A percentile compares a stretch with the other conserved stretches of the same genome.
phyloP scores from a whole-genome alignment of 2,888 invertebrate genomes.

The Scaeva pyrastri region DNA sequence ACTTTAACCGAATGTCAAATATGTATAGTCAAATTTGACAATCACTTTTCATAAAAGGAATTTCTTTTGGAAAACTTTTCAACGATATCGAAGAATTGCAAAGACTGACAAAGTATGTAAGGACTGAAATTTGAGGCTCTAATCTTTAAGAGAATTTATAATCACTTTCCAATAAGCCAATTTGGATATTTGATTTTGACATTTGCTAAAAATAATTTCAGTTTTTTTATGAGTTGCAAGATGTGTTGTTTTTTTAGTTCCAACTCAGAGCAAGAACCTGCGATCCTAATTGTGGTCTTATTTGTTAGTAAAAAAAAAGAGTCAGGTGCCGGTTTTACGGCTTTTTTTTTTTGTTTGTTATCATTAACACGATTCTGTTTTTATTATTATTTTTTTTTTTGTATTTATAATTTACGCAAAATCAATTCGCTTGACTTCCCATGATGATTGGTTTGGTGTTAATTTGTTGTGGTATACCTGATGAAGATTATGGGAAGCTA shows the following conservation, averaged over 20 bases:
- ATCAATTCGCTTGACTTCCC: constrained; percentile 20
- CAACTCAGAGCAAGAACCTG: background rate
- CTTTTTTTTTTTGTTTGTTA: constrained; percentile 33
- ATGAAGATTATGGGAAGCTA: background rate
- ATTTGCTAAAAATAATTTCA: background rate
- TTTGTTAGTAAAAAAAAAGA: background rate
- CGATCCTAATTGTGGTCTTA: background rate
- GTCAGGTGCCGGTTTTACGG: constrained; percentile 34
- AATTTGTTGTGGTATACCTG: constrained; percentile 31
- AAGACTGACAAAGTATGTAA: too few species aligned
- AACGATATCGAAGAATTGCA: too few species aligned
- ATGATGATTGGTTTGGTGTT: constrained; percentile 38
- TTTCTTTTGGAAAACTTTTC: too few species aligned
- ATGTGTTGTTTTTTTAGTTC: too few species aligned
- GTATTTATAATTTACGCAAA: constrained; percentile 30
- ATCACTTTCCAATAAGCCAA: too few species aligned
- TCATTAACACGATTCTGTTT: constrained; percentile 31
- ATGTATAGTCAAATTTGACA: too few species aligned
- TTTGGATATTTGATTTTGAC: too few species aligned
- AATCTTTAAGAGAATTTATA: too few species aligned
- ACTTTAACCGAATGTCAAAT: too few species aligned
- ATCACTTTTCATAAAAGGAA: too few species aligned
- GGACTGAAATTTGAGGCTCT: too few species aligned
- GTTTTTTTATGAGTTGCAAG: too few species aligned
- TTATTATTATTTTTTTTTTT: constrained; percentile 16